A percentile compares a stretch with the other conserved stretches of the same genome.
These are phyloP conservation scores for Lepidochitona cinerea DNA, from an alignment of 2,888 invertebrate genomes.

Conservation along the genomic window DNA sequence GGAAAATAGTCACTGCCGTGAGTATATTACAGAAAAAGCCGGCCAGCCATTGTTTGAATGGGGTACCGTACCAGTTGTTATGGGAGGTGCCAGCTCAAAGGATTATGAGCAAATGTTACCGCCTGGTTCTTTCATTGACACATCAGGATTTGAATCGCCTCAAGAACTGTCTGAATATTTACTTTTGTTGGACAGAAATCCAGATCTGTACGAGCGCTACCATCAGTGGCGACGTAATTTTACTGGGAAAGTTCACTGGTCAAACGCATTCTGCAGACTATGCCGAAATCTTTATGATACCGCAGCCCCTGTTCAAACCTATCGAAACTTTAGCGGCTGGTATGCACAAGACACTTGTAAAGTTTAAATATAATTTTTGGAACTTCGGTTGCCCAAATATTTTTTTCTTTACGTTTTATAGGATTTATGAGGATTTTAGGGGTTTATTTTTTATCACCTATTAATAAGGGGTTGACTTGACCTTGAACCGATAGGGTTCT, in stretches of 20 bases:
- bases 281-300: not conserved
- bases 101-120: not conserved
- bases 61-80: not conserved
- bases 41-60: not conserved
- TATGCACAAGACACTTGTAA: not conserved
- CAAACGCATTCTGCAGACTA: not conserved
- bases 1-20: not conserved
- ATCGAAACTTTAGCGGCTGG: not conserved
- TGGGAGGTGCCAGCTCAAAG: not conserved
- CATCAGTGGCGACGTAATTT: not conserved
- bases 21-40: not conserved
- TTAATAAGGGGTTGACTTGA: too few relatives aligned
- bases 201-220: not conserved
- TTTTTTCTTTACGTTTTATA: too few relatives aligned
- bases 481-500: too few relatives aligned
- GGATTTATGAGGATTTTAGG: too few relatives aligned
- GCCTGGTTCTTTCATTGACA: not conserved
- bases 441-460: too few relatives aligned
- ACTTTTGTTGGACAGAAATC: not conserved
- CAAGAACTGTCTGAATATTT: not conserved
- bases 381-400: too few relatives aligned
- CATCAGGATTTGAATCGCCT: not conserved
- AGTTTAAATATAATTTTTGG: too few relatives aligned
- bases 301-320: not conserved
- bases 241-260: too few relatives aligned